phyloP scores from a whole-genome alignment of 1,140 invertebrate genomes.

The Papilio machaon region DNA sequence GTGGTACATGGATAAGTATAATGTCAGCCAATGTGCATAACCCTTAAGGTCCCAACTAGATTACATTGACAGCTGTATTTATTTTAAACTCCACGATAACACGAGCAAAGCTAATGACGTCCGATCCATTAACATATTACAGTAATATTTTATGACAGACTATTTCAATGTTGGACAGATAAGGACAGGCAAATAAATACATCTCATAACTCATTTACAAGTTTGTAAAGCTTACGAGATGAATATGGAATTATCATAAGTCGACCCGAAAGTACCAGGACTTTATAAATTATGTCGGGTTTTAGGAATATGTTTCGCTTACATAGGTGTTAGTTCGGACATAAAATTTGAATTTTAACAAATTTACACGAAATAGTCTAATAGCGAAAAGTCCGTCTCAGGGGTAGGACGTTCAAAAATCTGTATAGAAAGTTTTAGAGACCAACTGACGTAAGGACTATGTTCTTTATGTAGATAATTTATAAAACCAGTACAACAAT shows the following conservation, averaged over 20 bases:
- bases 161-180: conserved; percentile 8
- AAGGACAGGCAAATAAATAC: background rate
- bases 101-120: conserved; percentile 41
- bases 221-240: background rate
- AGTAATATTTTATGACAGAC: conserved; percentile 15
- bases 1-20: background rate
- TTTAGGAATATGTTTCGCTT: background rate
- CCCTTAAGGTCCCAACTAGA: conserved; percentile 55
- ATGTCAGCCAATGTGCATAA: conserved; percentile 51
- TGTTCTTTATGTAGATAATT: background rate
- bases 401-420: no score
- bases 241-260: background rate
- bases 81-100: conserved; percentile 41
- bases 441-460: no score
- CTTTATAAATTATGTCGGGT: background rate
- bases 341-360: no score
- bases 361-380: no score
- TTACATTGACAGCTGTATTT: conserved; percentile 51
- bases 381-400: no score
- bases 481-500: background rate
- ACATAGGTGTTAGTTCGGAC: no score
- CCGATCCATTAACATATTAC: conserved; percentile 30
- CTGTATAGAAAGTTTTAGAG: no score
- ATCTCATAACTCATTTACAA: background rate
- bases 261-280: background rate